Base-by-base conservation (phyloP, 2,888 invertebrate genomes). In the Automeris io region DNA sequence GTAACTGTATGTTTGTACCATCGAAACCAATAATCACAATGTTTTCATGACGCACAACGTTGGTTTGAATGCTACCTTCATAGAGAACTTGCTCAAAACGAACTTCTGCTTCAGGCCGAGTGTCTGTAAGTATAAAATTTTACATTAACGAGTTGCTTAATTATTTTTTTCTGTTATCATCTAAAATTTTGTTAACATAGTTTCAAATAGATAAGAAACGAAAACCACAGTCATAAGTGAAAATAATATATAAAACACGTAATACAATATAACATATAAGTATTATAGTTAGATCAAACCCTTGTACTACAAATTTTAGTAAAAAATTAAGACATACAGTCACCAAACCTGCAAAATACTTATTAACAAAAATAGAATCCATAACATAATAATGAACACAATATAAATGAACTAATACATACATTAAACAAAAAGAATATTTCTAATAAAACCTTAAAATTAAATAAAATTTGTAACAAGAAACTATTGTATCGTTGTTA, bases 21-120 rank as follows among this genome's bases (percentile, higher is more conserved):
- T 44, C 41, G 39, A 61, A 74, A 21, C 66, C 67, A 16, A 42
- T 43, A 26, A 81, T 29, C 13, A 42, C 53, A 33, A 83, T 79
- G 0, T 37, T 21, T 42, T 79, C 83, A 49, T 83, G 83, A 33
- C 46, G 48, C 1, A 80, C 56, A 6, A 43, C 43, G 31, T 47
- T 47, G 4, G 44, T 43, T 42, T 61, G 52, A 23, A 77, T 39
- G 9, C 54, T 40, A 45, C 83, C 83, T 40, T 53, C 56, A 38
- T 69, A 82, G 0, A 80, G 44, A 39, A 74, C 52, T 50, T 66
- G 72, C 1, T 69, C 67, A 42, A 83, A 83, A 7, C 42, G 37
- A 2, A 54, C 59, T 36, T 49, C 50, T 8, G 49, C 36, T 35
- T 34, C 57, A 32, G 33, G 33, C 21, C 50, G 48, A 26, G 32